Percentiles rank a stretch among this genome's conserved stretches.
These are phyloP conservation scores for Drosophila kurseongensis DNA, from an alignment of 1,140 invertebrate species.

Conservation along the genomic window DNA sequence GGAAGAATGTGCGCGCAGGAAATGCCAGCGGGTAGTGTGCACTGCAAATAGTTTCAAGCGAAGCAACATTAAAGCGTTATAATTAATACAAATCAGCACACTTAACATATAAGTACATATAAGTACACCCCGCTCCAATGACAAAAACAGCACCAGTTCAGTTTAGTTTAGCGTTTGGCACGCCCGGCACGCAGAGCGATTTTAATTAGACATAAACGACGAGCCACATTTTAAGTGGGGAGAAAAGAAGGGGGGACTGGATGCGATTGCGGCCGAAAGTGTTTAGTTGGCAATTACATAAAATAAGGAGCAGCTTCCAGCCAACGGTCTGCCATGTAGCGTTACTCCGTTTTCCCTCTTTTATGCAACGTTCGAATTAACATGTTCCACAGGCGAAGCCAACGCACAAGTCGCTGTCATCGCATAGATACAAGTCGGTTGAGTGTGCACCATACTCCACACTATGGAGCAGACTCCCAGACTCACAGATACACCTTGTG, in stretches of 20 bases:
- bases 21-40: conserved; percentile 49
- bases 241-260: conserved; percentile 5
- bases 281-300: conserved; percentile 80
- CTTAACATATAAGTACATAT: conserved; percentile 62
- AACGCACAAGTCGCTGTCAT: conserved; percentile 75
- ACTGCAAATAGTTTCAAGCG: conserved; percentile 68
- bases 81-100: conserved; percentile 75
- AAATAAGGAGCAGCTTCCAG: conserved; percentile 74
- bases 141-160: conserved; percentile 19
- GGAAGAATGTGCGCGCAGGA: conserved; percentile 72
- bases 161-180: conserved; percentile 54
- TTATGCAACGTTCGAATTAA: conserved; percentile 80
- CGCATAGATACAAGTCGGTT: conserved; percentile 24
- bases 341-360: conserved; percentile 56
- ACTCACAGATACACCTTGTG: conserved; percentile 4
- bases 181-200: conserved; percentile 68
- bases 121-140: conserved; percentile 5
- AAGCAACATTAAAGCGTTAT: conserved; percentile 65
- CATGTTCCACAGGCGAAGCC: conserved; percentile 72
- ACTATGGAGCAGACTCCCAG: conserved; percentile 3
- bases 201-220: conserved; percentile 81
- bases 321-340: conserved; percentile 68
- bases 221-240: conserved; percentile 41
- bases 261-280: conserved; percentile 64
- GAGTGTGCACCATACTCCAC: conserved; percentile 3